A percentile compares a stretch with the other conserved stretches of the same genome.
phyloP scores from a whole-genome alignment of 2,797 vertebrate genomes.

The Coccyzus lansbergi region DNA sequence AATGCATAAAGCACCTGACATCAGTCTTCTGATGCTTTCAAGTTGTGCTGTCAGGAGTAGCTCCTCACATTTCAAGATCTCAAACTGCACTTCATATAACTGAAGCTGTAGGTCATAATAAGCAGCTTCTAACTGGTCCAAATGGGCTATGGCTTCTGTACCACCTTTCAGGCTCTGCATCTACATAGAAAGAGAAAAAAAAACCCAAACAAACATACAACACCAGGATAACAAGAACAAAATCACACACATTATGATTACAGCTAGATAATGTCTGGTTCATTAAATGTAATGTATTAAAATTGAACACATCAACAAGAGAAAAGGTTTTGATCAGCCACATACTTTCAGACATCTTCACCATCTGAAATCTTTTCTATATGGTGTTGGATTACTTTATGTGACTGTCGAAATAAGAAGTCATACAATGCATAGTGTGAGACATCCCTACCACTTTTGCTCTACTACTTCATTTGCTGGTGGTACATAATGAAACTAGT shows the following conservation, averaged over 20 bases:
- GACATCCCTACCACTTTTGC: background rate
- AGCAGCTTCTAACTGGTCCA: constrained; percentile 93
- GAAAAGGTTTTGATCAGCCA: background rate
- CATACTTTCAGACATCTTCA: background rate
- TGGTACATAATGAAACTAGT: background rate
- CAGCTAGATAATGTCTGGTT: background rate
- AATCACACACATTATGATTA: background rate
- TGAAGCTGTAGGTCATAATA: constrained; percentile 96
- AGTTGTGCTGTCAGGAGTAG: constrained; percentile 92
- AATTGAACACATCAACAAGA: background rate
- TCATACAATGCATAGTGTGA: background rate
- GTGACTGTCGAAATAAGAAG: background rate
- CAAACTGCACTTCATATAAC: constrained; percentile 94
- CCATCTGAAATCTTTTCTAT: background rate
- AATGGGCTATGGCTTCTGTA: constrained; percentile 88
- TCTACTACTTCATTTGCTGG: background rate
- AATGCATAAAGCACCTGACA: constrained; percentile 83
- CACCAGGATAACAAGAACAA: background rate
- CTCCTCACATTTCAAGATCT: constrained; percentile 95
- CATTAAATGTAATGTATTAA: background rate
- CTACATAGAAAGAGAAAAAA: constrained; percentile 68
- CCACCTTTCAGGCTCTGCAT: constrained; percentile 93
- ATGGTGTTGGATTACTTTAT: background rate
- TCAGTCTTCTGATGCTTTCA: constrained; percentile 92
- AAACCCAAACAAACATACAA: background rate